Conservation (phyloP, 2,888 invertebrate species). For the Agrotis clavis region DNA sequence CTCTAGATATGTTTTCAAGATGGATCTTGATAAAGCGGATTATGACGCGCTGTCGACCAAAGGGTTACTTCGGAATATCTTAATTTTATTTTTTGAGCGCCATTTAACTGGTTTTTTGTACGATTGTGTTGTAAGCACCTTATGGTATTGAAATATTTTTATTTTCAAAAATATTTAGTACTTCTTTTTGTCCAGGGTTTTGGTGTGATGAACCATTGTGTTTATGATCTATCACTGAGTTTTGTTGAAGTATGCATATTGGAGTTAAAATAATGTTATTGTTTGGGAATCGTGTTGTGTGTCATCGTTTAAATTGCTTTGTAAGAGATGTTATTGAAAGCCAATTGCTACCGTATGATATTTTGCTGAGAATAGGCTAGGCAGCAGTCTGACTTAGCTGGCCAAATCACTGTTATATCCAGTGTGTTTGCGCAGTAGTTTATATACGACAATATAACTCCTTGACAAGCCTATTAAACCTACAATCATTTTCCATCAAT, state of each 20-base stretch:
- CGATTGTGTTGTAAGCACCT: conserved; percentile 68
- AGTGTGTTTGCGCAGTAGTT: no score
- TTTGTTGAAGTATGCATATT: conserved; percentile 39
- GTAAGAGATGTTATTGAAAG: no score
- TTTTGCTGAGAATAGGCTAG: background rate
- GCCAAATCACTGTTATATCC: no score
- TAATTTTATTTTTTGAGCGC: conserved; percentile 78
- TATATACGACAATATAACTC: background rate
- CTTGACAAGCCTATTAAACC: background rate
- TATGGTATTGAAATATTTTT: conserved; percentile 64
- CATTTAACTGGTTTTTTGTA: conserved; percentile 71
- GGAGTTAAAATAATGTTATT: conserved; percentile 11
- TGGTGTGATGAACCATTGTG: conserved; percentile 63
- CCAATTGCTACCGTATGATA: background rate
- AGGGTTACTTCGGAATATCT: conserved; percentile 78
- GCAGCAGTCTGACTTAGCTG: background rate
- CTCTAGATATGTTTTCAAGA: conserved; percentile 45
- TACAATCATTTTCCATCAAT: background rate
- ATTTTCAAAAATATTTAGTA: conserved; percentile 48
- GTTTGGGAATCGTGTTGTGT: conserved; percentile 1
- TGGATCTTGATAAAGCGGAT: conserved; percentile 74
- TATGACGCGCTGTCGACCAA: conserved; percentile 72
- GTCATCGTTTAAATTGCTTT: conserved; percentile 23
- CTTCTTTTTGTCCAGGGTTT: conserved; percentile 56
- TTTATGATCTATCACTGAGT: conserved; percentile 31